phyloP scores from a whole-genome alignment of 1,140 invertebrate genomes.

The Marisa cornuarietis region DNA sequence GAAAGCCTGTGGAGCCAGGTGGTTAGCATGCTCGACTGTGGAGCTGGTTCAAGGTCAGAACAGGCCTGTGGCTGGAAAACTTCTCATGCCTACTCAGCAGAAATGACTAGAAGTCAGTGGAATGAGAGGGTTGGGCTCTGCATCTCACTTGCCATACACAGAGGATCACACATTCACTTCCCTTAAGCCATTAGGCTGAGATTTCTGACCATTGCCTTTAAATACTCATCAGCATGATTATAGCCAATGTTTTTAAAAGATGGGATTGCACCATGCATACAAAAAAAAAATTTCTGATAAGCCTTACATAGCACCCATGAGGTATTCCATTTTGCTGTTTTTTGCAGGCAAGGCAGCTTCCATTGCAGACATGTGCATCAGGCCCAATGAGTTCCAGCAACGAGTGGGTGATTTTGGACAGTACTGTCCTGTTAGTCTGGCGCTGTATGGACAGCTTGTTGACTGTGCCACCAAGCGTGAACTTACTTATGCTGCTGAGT shows the following conservation, averaged over 20 bases:
- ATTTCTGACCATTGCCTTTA: not conserved
- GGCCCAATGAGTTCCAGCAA: slow-evolving; percentile 60
- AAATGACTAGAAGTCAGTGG: too few relatives aligned
- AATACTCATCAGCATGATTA: not conserved
- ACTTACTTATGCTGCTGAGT: slow-evolving; percentile 64
- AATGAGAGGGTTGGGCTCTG: too few relatives aligned
- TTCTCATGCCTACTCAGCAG: too few relatives aligned
- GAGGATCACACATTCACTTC: too few relatives aligned
- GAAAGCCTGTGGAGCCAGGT: too few relatives aligned
- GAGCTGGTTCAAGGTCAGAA: too few relatives aligned
- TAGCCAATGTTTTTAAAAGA: not conserved
- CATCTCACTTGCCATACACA: too few relatives aligned
- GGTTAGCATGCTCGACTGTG: too few relatives aligned
- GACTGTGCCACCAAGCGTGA: slow-evolving; percentile 58
- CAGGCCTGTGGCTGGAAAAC: too few relatives aligned
- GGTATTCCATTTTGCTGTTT: slow-evolving; percentile 6
- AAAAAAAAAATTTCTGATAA: not conserved
- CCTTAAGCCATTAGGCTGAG: too few relatives aligned
- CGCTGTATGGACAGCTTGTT: slow-evolving; percentile 59
- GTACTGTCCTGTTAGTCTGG: slow-evolving; percentile 66
- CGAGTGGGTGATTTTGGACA: slow-evolving; percentile 63
- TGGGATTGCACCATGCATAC: not conserved
- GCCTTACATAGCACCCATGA: not conserved
- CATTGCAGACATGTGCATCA: slow-evolving; percentile 64
- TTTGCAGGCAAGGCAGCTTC: slow-evolving; percentile 60